Percentiles rank a stretch among this genome's conserved stretches.
Conservation (phyloP, 2,113 vertebrate genomes). For the Hipposideros armiger region DNA sequence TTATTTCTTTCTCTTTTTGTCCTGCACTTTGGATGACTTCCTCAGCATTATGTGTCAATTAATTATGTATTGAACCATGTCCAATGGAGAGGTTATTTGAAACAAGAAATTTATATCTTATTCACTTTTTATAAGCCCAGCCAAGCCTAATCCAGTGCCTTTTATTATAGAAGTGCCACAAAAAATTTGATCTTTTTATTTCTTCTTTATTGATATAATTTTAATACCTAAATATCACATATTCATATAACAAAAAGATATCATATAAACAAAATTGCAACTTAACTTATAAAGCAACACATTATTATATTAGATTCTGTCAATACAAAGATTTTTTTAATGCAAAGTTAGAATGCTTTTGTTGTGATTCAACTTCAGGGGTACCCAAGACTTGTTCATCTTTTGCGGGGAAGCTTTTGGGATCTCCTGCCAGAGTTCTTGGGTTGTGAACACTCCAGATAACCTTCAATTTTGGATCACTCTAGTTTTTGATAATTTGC, state of each 20-base stretch:
- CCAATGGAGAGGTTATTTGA: neutral
- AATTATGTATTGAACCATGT: neutral
- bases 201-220: neutral
- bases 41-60: neutral
- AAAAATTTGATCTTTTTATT: neutral
- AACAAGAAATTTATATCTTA: neutral
- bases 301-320: neutral
- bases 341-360: neutral
- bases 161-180: neutral
- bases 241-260: conserved; percentile 25
- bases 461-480: neutral
- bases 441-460: neutral
- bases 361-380: neutral
- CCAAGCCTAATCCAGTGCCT: neutral
- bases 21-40: neutral
- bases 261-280: neutral
- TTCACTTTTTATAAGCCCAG: neutral
- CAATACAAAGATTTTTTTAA: conserved; percentile 24
- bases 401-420: neutral
- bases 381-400: neutral
- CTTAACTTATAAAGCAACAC: conserved; percentile 41
- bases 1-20: neutral
- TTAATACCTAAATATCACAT: neutral
- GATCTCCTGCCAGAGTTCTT: neutral
- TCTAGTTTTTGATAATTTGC: neutral